Base-by-base conservation (phyloP, 2,797 vertebrate species). In the Syngnathus rostellatus region DNA sequence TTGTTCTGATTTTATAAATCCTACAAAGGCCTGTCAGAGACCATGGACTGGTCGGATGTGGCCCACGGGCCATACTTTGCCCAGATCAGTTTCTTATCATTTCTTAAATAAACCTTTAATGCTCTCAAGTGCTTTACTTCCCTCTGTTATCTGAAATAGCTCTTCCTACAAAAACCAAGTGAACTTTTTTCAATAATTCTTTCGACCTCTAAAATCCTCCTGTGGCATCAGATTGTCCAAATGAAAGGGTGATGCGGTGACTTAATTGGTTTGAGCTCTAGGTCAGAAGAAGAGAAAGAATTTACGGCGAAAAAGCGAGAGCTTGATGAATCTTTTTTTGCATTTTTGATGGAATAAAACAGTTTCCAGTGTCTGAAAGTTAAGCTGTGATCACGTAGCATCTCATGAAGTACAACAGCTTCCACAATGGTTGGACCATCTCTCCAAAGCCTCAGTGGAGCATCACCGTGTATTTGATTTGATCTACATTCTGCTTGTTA, bases 171-270 rank as follows among this genome's bases (percentile, higher is more conserved):
- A 40, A 86, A 85, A 75, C 81, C 71, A 78, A 81, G 83, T 77
- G 80, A 75, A 79, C 79, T 43, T 59, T 86, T 84, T 78, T 79
- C 50, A 81, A 83, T 68, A 46, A 66, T 64, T 76, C 70, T 62
- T 66, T 73, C 74, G 78, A 81, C 77, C 81, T 83, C 66, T 75
- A 69, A 84, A 86, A 85, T 85, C 77, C 78, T 55, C 72, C 65
- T 1, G 66, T 63, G 72, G 70, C 73, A 81, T 85, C 71, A 80
- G 81, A 81, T 81, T 77, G 73, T 75, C 54, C 68, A 65, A 74
- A 69, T 75, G 64, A 75, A 73, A 77, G 40, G 51, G 38, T 78
- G 72, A 63, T 61, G 72, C 65, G 31, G 75, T 21, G 43, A 74
- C 65, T 79, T 72, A 67, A 62, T 23, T 62, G 45, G 67, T 23